Base-by-base conservation (phyloP, 2,888 invertebrate species). In the Eueremaeus valkanovi region DNA sequence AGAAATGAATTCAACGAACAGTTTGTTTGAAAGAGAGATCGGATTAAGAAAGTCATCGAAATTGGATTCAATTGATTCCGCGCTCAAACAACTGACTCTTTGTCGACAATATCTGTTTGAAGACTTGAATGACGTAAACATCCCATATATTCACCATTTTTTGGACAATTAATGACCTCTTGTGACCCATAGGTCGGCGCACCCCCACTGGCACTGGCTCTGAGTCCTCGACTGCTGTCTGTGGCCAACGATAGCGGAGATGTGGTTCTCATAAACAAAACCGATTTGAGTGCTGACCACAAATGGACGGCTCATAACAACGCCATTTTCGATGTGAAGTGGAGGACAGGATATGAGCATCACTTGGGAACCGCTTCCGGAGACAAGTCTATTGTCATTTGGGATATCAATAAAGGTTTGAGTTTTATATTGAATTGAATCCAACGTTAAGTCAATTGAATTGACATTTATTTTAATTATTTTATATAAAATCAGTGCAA, bases 321-420 rank as follows among this genome's bases (percentile, higher is more conserved):
- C 86, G 94, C 94, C 0, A 90, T 95, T 42, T 95, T 94, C 82
- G 94, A 95, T 83, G 82, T 95, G 73, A 90, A 90, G 0, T 95
- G 95, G 95, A 89, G 90, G 85, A 90, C 90, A 0, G 87, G 88
- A 0, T 87, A 89, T 49, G 81, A 88, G 88, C 87, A 90, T 61
- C 70, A 89, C 81, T 86, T 95, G 76, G 88, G 94, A 0, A 93
- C 93, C 5, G 93, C 90, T 0, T 92, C 93, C 61, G 90, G 89
- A 82, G 95, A 95, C 83, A 92, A 93, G 82, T 90, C 90, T 0
- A 90, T 91, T 0, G 87, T 88, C 75, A 85, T 95, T 24, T 93
- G 92, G 90, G 90, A 93, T 33, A 58, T 76, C 81, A 21, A 73
- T 5, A 55, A 33, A 51, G 33, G 63, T 63, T 33, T 63, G 5